phyloP scores from a whole-genome alignment of 1,140 invertebrate genomes.

The Lepidostoma basale region DNA sequence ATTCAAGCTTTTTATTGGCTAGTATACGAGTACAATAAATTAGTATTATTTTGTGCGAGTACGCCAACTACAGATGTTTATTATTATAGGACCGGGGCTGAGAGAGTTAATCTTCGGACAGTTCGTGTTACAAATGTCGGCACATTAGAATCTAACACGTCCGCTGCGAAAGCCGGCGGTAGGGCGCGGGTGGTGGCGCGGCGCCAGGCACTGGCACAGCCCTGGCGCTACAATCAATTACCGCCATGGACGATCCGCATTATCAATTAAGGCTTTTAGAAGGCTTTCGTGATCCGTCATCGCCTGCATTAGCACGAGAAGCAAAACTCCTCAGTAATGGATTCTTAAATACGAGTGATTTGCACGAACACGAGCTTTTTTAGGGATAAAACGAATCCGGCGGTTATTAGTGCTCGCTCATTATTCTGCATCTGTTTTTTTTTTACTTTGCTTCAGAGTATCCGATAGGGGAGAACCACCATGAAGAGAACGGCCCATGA shows the following conservation, averaged over 20 bases:
- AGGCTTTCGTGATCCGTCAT: constrained; percentile 22
- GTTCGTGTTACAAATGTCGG: constrained; percentile 3
- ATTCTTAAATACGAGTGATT: constrained; percentile 3
- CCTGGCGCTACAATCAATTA: constrained; percentile 14
- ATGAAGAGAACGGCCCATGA: too few relatives aligned
- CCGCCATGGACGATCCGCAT: constrained; percentile 12
- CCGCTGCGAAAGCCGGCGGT: background rate
- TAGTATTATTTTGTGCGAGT: too few relatives aligned
- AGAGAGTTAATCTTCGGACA: too few relatives aligned
- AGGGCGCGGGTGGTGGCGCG: too few relatives aligned
- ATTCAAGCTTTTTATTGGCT: too few relatives aligned
- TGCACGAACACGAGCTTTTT: background rate
- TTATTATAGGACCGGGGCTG: too few relatives aligned
- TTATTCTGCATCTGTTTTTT: too few relatives aligned
- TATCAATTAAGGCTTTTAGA: constrained; percentile 21
- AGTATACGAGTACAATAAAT: too few relatives aligned
- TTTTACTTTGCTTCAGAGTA: too few relatives aligned
- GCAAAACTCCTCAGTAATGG: background rate
- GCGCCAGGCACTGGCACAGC: constrained; percentile 2
- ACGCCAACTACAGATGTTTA: too few relatives aligned
- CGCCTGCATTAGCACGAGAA: constrained; percentile 13
- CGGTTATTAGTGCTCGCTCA: background rate
- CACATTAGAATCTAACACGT: constrained; percentile 14
- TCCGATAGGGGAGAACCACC: too few relatives aligned
- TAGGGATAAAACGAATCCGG: background rate